Conservation (phyloP, 2,888 invertebrate species). For the Leucoma salicis region DNA sequence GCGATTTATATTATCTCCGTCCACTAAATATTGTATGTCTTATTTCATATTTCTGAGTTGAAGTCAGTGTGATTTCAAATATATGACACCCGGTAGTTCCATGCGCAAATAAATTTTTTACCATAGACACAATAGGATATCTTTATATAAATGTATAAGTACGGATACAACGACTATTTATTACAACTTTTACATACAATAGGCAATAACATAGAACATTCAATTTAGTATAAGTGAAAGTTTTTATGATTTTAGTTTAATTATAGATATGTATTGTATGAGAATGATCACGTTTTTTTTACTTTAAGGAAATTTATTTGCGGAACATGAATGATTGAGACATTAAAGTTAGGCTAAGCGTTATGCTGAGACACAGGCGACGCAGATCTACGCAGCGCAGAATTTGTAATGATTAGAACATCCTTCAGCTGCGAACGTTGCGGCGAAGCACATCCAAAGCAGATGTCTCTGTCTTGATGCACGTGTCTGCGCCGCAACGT, state of each 20-base stretch:
- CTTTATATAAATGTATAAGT: conserved; percentile 6
- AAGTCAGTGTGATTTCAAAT: conserved; percentile 31
- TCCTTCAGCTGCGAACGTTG: too few species aligned
- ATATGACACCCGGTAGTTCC: conserved; percentile 9
- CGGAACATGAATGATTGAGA: too few species aligned
- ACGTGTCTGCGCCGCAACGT: conserved; percentile 24
- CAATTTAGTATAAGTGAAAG: conserved; percentile 17
- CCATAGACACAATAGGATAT: conserved; percentile 20
- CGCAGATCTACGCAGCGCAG: too few species aligned
- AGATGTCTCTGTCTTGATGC: too few species aligned
- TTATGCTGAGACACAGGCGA: too few species aligned
- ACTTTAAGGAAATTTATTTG: conserved; percentile 22
- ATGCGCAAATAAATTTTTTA: conserved; percentile 23
- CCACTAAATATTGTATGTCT: conserved; percentile 61
- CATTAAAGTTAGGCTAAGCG: too few species aligned
- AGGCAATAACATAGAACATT: conserved; percentile 20
- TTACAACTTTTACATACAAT: conserved; percentile 27
- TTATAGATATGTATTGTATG: conserved; percentile 10
- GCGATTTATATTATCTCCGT: conserved; percentile 68
- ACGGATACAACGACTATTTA: conserved; percentile 29
- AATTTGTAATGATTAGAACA: too few species aligned
- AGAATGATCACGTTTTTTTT: conserved; percentile 14
- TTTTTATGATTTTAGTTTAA: conserved; percentile 25
- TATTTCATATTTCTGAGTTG: conserved; percentile 42
- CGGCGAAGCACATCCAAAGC: too few species aligned